Percentiles rank a stretch among this genome's conserved stretches.
Conservation (phyloP, 2,113 vertebrate species). For the Fregetta grallaria region DNA sequence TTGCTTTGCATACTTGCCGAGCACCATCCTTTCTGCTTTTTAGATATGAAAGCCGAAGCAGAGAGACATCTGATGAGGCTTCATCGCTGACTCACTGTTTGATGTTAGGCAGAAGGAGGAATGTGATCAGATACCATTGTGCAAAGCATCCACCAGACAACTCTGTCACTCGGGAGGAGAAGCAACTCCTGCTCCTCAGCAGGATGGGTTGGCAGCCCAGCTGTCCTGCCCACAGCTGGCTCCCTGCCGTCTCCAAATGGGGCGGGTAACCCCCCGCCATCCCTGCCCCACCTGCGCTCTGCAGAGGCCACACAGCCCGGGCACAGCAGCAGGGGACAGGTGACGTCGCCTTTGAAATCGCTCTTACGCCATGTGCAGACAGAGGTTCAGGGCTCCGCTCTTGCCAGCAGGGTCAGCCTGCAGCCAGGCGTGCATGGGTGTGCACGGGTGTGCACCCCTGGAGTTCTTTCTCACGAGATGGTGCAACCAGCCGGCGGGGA, state of each 20-base stretch:
- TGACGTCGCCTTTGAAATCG: neutral
- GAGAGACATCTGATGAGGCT: constrained; percentile 46
- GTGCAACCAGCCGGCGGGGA: neutral
- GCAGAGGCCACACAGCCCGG: too few species aligned
- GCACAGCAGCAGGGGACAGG: neutral
- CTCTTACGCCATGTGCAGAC: neutral
- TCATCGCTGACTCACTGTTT: constrained; percentile 59
- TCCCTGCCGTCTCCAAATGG: neutral
- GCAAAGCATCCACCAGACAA: neutral
- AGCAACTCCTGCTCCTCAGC: neutral
- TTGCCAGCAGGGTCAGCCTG: neutral
- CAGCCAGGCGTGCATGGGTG: neutral
- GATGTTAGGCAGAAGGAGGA: constrained; percentile 37
- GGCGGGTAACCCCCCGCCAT: neutral
- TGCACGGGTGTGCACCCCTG: neutral
- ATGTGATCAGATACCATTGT: constrained; percentile 42
- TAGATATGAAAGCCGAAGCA: neutral
- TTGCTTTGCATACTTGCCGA: constrained; percentile 44
- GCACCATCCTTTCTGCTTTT: constrained; percentile 4
- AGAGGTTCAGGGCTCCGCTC: neutral
- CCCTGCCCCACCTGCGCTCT: neutral
- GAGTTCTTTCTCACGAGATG: constrained; percentile 47
- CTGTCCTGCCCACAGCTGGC: neutral
- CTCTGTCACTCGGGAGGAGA: neutral
- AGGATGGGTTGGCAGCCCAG: neutral